Evolutionary conservation across 2,797 vertebrate species (phyloP).

Genomic region (Channallabes apus): DNA sequence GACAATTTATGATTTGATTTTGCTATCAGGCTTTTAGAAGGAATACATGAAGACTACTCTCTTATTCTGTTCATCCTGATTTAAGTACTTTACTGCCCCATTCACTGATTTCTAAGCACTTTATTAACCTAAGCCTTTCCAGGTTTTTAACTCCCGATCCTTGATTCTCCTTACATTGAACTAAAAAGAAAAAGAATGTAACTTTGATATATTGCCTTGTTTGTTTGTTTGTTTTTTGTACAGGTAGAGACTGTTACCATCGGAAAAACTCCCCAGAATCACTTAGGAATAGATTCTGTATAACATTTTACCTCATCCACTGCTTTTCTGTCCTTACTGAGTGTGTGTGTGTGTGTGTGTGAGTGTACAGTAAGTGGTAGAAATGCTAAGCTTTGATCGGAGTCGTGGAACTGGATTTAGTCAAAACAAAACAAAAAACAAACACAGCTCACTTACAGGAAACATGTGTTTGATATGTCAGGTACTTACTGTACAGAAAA

Average conservation of each 20-base stretch:
- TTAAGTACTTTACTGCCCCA: conserved; percentile 36
- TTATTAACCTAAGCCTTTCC: conserved; percentile 22
- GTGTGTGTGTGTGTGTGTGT: neutral
- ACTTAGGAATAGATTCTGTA: conserved; percentile 17
- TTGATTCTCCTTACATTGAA: neutral
- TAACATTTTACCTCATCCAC: conserved; percentile 20
- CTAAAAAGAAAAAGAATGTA: neutral
- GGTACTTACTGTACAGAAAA: conserved; percentile 25
- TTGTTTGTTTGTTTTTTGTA: conserved; percentile 6
- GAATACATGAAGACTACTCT: neutral
- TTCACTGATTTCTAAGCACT: conserved; percentile 46
- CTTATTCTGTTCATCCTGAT: conserved; percentile 21
- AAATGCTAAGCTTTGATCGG: conserved; percentile 7
- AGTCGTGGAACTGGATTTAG: conserved; percentile 10
- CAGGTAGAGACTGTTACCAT: conserved; percentile 37
- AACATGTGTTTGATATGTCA: conserved; percentile 17
- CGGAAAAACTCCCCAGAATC: conserved; percentile 10
- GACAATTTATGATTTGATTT: neutral
- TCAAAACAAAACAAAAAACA: neutral
- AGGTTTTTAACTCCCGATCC: conserved; percentile 20
- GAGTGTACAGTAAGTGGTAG: neutral
- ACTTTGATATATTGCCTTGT: conserved; percentile 29
- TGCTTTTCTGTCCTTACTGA: neutral
- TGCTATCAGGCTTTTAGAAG: neutral
- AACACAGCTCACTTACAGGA: neutral